Conservation (phyloP, 2,888 invertebrate genomes). For the Hirtodrosophila duncani region DNA sequence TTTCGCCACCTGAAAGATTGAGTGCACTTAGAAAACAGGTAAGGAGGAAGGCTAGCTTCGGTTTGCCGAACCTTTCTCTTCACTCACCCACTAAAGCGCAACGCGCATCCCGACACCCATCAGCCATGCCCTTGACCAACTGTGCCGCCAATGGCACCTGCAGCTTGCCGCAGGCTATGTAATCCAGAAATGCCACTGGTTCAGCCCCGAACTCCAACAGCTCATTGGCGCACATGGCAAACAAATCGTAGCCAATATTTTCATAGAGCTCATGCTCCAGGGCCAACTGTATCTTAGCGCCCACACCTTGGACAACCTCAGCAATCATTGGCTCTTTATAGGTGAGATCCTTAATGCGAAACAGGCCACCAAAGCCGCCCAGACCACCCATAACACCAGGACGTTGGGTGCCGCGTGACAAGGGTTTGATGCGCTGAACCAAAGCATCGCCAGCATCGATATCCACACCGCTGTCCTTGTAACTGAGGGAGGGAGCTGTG, state of each 20-base stretch:
- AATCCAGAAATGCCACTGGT: slow-evolving; percentile 97
- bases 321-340: slow-evolving; percentile 91
- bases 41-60: no score
- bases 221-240: slow-evolving; percentile 99
- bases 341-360: slow-evolving; percentile 86
- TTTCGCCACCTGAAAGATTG: slow-evolving; percentile 85
- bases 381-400: slow-evolving; percentile 89
- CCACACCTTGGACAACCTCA: slow-evolving; percentile 97
- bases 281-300: slow-evolving; percentile 96
- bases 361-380: slow-evolving; percentile 96
- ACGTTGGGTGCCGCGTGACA: slow-evolving; percentile 87
- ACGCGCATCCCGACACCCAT: slow-evolving; percentile 90
- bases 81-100: slow-evolving; percentile 91
- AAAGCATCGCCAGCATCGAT: slow-evolving; percentile 94
- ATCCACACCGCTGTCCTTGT: slow-evolving; percentile 94
- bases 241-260: slow-evolving; percentile 94
- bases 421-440: slow-evolving; percentile 89
- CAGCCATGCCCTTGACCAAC: slow-evolving; percentile 91
- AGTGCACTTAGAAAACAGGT: no score
- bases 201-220: slow-evolving; percentile 96
- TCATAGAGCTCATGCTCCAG: slow-evolving; percentile 87
- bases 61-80: no score
- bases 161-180: slow-evolving; percentile 94
- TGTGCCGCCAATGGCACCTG: slow-evolving; percentile 86
- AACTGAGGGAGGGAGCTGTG: slow-evolving; percentile 81